Base-by-base conservation (phyloP, 2,797 vertebrate species). In the Pantherophis alleghaniensis region DNA sequence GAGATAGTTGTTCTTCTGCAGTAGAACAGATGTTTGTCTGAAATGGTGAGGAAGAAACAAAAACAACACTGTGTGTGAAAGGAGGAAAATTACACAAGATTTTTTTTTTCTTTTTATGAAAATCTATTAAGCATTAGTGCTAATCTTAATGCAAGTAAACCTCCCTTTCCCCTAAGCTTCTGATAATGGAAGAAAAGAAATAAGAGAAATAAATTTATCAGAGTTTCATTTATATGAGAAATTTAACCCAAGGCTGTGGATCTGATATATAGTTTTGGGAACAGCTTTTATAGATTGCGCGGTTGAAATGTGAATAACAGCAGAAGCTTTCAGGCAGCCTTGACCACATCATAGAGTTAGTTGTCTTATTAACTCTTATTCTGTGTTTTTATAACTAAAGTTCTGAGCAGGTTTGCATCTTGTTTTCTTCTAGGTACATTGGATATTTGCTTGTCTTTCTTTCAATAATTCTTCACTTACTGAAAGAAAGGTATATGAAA, bases 21-120 rank as follows among this genome's bases (percentile, higher is more conserved):
- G 97, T 97, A 98, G 98, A 99, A 98, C 99, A 99, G 99, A 99
- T 99, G 99, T 99, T 99, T 99, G 99, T 99, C 98, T 98, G 98
- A 99, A 99, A 98, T 98, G 98, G 98, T 98, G 98, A 98, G 97
- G 98, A 99, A 98, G 98, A 99, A 99, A 99, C 98, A 99, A 98
- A 99, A 99, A 99, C 98, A 99, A 98, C 98, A 98, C 98, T 99
- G 98, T 99, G 98, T 98, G 98, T 86, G 37, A 63, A 93, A 93
- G 98, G 96, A 97, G 97, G 96, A 94, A 98, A 98, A 98, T 97
- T 96, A 97, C 97, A 97, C 97, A 97, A 83, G 96, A 97, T 97
- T 98, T 97, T 79, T 7, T 86, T 86, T 59, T 57, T 32, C 95
- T 95, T 90, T 79, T 37, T 55, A 96, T 97, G 53, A 37, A 98